These are phyloP conservation scores for Gyps fulvus DNA, from an alignment of 2,113 vertebrate species.

Conservation along the genomic window DNA sequence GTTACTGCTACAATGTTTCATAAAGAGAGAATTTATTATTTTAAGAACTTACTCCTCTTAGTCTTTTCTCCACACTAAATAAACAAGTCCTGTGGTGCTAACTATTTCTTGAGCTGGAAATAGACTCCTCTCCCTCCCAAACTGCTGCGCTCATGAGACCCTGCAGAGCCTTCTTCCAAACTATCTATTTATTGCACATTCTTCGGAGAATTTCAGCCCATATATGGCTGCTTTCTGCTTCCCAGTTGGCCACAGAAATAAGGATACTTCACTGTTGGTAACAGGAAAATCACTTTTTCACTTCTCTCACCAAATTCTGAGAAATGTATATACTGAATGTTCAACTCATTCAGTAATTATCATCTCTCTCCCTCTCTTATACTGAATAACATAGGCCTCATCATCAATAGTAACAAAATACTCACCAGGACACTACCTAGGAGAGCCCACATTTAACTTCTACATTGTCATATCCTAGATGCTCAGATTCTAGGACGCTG, in stretches of 20 bases:
- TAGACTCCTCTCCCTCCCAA: background rate
- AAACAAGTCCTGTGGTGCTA: background rate
- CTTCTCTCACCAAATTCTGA: background rate
- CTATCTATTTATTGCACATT: slow-evolving; percentile 39
- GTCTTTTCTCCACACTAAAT: background rate
- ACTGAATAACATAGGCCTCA: background rate
- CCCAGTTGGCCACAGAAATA: background rate
- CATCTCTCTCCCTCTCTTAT: background rate
- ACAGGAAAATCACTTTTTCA: background rate
- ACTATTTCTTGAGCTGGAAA: background rate
- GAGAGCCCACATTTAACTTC: background rate
- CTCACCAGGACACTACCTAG: background rate
- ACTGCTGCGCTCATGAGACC: background rate
- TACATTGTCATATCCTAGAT: background rate
- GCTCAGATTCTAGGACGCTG: background rate
- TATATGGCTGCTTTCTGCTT: slow-evolving; percentile 15
- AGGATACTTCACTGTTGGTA: background rate
- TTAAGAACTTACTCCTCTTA: background rate
- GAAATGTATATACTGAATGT: background rate
- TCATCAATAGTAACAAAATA: background rate
- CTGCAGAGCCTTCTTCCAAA: background rate
- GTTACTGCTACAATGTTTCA: background rate
- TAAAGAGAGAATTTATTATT: background rate
- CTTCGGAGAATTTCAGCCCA: slow-evolving; percentile 14
- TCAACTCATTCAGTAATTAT: background rate